Evolutionary conservation across 2,113 vertebrate species (phyloP).

Genomic region (Hippocampus mohnikei): DNA sequence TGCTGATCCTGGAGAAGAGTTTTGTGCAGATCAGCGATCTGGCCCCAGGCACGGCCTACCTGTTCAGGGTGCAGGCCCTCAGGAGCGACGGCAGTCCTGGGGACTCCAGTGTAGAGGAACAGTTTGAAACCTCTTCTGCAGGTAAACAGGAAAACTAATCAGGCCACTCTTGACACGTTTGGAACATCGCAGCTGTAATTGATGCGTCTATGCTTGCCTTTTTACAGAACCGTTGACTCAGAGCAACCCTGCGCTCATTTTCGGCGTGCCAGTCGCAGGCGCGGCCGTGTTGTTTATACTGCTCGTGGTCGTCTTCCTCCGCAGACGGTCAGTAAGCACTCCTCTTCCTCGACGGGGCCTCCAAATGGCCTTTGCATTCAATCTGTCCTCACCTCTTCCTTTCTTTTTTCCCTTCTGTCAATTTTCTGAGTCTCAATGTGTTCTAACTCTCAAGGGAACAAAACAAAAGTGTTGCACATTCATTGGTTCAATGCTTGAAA

Average conservation of each 20-base stretch:
- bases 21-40: slow-evolving; percentile 78
- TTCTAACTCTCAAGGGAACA: slow-evolving; percentile 50
- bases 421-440: slow-evolving; percentile 53
- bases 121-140: slow-evolving; percentile 78
- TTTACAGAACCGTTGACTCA: slow-evolving; percentile 35
- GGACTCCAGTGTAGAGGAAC: slow-evolving; percentile 78
- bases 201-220: not conserved
- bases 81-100: slow-evolving; percentile 71
- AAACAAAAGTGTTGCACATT: slow-evolving; percentile 54
- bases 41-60: slow-evolving; percentile 78
- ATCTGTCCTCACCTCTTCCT: slow-evolving; percentile 48
- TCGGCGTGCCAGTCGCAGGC: slow-evolving; percentile 53
- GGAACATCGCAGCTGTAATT: not conserved
- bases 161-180: not conserved
- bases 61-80: slow-evolving; percentile 85
- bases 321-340: slow-evolving; percentile 72
- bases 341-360: slow-evolving; percentile 55
- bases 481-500: slow-evolving; percentile 51
- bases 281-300: slow-evolving; percentile 71
- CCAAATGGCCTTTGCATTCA: slow-evolving; percentile 56
- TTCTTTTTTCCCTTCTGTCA: slow-evolving; percentile 50
- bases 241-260: slow-evolving; percentile 68
- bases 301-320: slow-evolving; percentile 69
- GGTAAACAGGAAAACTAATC: slow-evolving; percentile 32
- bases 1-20: slow-evolving; percentile 80